phyloP scores from a whole-genome alignment of 30 jellyfish, hydroid and myxozoan genomes.

The Catostylus mosaicus region DNA sequence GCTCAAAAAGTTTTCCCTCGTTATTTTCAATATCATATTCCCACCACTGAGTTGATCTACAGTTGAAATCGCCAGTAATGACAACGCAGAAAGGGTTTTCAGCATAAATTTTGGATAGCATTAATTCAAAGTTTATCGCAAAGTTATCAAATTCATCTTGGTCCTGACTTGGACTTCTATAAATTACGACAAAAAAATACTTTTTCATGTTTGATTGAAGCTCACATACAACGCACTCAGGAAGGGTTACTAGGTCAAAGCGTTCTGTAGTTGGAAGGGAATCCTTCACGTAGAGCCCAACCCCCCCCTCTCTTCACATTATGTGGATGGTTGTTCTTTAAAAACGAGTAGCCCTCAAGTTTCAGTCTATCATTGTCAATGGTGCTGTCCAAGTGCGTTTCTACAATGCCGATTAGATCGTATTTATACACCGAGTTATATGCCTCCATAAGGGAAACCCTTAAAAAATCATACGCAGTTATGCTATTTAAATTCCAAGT shows the following conservation, averaged over 20 bases:
- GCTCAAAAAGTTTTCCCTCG: slow-evolving; percentile 62
- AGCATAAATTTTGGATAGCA: no score
- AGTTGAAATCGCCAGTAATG: slow-evolving; percentile 67
- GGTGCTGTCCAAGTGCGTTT: slow-evolving; percentile 69
- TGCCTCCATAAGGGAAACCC: slow-evolving; percentile 61
- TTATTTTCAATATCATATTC: slow-evolving; percentile 59
- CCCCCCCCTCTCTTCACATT: slow-evolving; percentile 63
- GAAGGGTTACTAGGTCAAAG: slow-evolving; percentile 46
- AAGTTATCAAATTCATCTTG: slow-evolving; percentile 40
- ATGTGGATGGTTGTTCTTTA: slow-evolving; percentile 63
- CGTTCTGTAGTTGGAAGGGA: slow-evolving; percentile 49
- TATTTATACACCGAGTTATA: slow-evolving; percentile 65
- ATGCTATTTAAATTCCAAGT: slow-evolving; percentile 63
- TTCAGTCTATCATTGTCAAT: slow-evolving; percentile 57
- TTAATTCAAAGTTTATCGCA: slow-evolving; percentile 38
- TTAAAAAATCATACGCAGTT: slow-evolving; percentile 67
- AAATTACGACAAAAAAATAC: slow-evolving; percentile 23
- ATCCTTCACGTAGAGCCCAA: slow-evolving; percentile 63
- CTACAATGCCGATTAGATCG: slow-evolving; percentile 63
- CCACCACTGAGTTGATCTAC: slow-evolving; percentile 61
- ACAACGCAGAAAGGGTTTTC: slow-evolving; percentile 63
- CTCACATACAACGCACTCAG: slow-evolving; percentile 56
- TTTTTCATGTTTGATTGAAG: slow-evolving; percentile 20
- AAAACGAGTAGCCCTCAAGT: slow-evolving; percentile 56
- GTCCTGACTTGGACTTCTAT: slow-evolving; percentile 60